These are phyloP conservation scores for Salticus scenicus DNA, from an alignment of 2,888 invertebrate genomes.

Conservation along the genomic window DNA sequence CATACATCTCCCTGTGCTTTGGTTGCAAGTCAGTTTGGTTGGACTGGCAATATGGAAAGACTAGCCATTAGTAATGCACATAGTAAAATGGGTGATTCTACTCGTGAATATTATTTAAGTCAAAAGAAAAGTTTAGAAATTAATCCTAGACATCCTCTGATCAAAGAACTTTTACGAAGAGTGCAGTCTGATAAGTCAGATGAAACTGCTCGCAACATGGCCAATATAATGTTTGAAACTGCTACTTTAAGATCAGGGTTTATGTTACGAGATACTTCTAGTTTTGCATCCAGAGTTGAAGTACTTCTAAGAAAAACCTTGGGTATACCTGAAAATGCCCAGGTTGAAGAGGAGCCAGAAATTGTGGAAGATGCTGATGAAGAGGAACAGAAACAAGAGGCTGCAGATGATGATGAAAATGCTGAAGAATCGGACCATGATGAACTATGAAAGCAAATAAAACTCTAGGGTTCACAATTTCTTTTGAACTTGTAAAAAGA, in stretches of 20 bases:
- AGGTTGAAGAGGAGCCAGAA: constrained; percentile 74
- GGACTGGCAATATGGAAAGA: constrained; percentile 99
- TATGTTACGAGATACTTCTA: constrained; percentile 88
- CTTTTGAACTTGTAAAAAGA: neutral
- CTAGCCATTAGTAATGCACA: constrained; percentile 96
- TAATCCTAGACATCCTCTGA: constrained; percentile 96
- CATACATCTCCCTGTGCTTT: constrained; percentile 95
- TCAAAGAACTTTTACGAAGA: constrained; percentile 90
- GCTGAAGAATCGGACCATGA: constrained; percentile 14
- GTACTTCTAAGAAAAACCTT: constrained; percentile 88
- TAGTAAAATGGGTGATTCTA: constrained; percentile 94
- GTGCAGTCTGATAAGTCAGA: constrained; percentile 86
- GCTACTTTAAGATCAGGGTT: constrained; percentile 96
- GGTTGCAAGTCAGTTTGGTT: constrained; percentile 96
- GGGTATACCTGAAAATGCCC: constrained; percentile 86
- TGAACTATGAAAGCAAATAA: constrained; percentile 17
- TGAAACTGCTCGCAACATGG: constrained; percentile 86
- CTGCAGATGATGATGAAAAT: constrained; percentile 17
- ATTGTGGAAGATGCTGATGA: constrained; percentile 44
- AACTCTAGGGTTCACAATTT: neutral
- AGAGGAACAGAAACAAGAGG: constrained; percentile 18
- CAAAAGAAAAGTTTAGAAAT: constrained; percentile 98
- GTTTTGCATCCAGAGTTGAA: constrained; percentile 94
- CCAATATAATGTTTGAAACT: constrained; percentile 91
- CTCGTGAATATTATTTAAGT: constrained; percentile 88